Percentiles rank a stretch among this genome's conserved stretches.
Evolutionary conservation across 2,113 vertebrate species (phyloP).

Genomic region (Hylia prasina): DNA sequence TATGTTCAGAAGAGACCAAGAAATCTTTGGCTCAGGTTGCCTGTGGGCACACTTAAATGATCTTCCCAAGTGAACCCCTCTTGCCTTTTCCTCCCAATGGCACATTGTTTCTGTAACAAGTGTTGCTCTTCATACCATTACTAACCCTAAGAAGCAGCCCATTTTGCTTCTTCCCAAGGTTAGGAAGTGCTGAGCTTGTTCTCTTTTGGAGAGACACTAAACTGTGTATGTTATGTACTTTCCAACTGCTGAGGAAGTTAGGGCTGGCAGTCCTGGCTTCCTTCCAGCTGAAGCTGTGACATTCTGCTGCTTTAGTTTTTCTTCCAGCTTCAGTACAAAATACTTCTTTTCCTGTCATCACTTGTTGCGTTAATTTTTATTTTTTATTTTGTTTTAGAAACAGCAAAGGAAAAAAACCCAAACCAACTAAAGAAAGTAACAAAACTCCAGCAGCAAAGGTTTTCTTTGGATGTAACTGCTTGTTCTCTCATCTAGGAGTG

Average conservation of each 20-base stretch:
- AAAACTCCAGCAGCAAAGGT: not conserved
- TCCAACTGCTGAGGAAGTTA: not conserved
- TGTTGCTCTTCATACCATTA: not conserved
- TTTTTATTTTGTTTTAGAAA: not conserved
- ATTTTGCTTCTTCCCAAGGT: not conserved
- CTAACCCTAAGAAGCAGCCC: not conserved
- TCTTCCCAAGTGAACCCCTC: not conserved
- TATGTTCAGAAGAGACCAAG: not conserved
- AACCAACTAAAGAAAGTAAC: not conserved
- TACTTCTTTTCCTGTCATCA: not conserved
- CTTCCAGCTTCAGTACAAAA: not conserved
- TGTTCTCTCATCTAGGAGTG: not conserved
- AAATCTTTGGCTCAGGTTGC: not conserved
- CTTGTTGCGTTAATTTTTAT: not conserved
- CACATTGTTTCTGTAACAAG: not conserved
- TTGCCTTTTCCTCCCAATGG: not conserved
- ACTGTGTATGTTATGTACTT: not conserved
- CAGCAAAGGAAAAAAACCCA: accelerated
- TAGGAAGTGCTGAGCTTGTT: not conserved
- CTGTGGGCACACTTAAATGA: not conserved
- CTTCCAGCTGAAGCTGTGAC: not conserved
- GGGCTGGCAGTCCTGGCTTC: not conserved
- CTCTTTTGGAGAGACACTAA: not conserved
- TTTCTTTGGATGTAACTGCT: not conserved
- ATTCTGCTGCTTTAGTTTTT: not conserved